phyloP scores from a whole-genome alignment of 2,797 vertebrate genomes.

The Macrochelys suwanniensis region DNA sequence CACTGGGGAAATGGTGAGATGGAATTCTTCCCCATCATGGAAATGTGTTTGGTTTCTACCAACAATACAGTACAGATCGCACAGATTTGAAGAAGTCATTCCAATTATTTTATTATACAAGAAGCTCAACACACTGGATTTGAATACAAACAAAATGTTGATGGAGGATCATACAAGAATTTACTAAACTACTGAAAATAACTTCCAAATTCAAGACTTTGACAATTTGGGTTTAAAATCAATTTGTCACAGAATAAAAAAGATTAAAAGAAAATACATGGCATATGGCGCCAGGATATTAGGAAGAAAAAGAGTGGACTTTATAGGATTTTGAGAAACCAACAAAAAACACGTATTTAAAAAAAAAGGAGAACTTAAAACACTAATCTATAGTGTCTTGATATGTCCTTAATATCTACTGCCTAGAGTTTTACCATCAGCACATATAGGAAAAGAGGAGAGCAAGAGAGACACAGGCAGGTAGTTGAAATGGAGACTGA shows the following conservation, averaged over 20 bases:
- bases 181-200: not conserved
- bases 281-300: accelerated
- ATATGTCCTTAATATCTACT: not conserved
- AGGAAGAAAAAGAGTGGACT: not conserved
- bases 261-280: not conserved
- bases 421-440: not conserved
- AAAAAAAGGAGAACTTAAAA: not conserved
- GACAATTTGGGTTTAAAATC: not conserved
- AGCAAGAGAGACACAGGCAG: not conserved
- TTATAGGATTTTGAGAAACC: not conserved
- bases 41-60: not conserved
- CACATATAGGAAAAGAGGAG: not conserved
- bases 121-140: not conserved
- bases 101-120: not conserved
- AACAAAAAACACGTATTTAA: not conserved
- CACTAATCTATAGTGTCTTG: not conserved
- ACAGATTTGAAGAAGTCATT: not conserved
- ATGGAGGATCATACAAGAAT: not conserved
- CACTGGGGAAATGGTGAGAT: not conserved
- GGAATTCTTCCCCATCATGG: not conserved
- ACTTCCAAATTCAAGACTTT: not conserved
- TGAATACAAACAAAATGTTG: not conserved
- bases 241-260: not conserved
- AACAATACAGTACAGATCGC: not conserved
- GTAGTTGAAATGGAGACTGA: not conserved